These are phyloP conservation scores for Tachina grossa DNA, from an alignment of 2,888 invertebrate species.

Conservation along the genomic window DNA sequence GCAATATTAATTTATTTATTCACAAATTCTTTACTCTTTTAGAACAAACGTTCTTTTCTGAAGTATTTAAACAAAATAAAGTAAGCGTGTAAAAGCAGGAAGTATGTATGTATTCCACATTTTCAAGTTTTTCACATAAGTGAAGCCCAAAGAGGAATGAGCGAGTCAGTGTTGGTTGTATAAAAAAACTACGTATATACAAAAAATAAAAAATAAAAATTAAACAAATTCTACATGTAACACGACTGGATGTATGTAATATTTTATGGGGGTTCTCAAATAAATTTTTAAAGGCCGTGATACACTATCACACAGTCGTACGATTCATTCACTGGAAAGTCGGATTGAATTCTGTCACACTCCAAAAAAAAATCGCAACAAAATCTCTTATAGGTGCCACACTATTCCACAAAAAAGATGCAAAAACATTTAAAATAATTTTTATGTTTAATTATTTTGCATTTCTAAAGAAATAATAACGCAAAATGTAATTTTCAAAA, in stretches of 20 bases:
- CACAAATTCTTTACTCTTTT: constrained; percentile 44
- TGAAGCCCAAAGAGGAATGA: constrained; percentile 32
- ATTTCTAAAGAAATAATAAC: too few species aligned
- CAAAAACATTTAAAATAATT: too few species aligned
- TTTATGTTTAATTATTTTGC: too few species aligned
- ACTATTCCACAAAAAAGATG: too few species aligned
- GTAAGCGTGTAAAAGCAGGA: not conserved
- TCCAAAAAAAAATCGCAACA: too few species aligned
- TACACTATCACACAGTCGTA: too few species aligned
- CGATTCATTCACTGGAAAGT: too few species aligned
- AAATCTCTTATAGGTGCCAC: too few species aligned
- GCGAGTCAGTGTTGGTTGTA: not conserved
- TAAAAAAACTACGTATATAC: not conserved
- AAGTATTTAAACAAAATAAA: constrained; percentile 40
- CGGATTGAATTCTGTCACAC: too few species aligned
- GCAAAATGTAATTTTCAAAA: too few species aligned
- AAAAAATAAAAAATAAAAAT: not conserved
- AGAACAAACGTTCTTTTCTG: constrained; percentile 35
- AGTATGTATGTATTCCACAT: not conserved
- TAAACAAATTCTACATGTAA: not conserved
- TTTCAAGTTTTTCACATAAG: constrained; percentile 63
- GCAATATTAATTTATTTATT: constrained; percentile 64
- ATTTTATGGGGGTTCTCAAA: constrained; percentile 3
- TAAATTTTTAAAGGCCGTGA: too few species aligned
- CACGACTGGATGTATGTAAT: not conserved